phyloP scores from a whole-genome alignment of 2,113 vertebrate genomes.

The Atlantisia rogersi region DNA sequence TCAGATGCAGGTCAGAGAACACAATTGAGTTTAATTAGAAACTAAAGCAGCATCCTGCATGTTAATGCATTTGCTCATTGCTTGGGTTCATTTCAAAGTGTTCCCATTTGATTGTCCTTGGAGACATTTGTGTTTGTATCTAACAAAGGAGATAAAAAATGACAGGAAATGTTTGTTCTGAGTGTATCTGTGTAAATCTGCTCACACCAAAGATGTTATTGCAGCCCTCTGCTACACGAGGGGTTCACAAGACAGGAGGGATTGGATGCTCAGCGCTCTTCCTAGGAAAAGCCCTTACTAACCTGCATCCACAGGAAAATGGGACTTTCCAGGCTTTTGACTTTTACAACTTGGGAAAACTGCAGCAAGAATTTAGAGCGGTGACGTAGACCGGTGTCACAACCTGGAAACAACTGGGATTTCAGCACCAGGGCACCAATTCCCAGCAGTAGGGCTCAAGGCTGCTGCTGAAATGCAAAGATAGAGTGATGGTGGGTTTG shows the following conservation, averaged over 20 bases:
- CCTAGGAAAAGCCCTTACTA: background rate
- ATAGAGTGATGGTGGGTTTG: background rate
- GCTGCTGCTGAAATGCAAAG: background rate
- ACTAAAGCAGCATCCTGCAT: constrained; percentile 39
- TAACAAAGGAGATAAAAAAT: constrained; percentile 67
- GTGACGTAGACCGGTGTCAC: background rate
- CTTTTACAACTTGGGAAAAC: background rate
- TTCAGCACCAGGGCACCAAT: background rate
- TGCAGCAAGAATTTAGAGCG: background rate
- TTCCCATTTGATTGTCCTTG: constrained; percentile 52
- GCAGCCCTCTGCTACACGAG: background rate
- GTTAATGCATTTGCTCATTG: constrained; percentile 49
- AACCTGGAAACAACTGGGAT: background rate
- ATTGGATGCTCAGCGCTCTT: background rate
- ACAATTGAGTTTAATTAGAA: constrained; percentile 53
- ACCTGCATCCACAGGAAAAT: background rate
- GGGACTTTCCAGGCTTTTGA: background rate
- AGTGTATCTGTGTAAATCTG: constrained; percentile 65
- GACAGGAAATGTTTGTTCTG: constrained; percentile 71
- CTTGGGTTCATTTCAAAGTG: constrained; percentile 60
- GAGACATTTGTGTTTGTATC: constrained; percentile 55
- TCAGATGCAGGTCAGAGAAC: constrained; percentile 54
- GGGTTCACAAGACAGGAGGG: background rate
- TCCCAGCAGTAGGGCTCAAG: background rate
- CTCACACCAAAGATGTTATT: constrained; percentile 40